Base-by-base conservation (phyloP, 2,797 vertebrate genomes). In the Siniperca obscura region DNA sequence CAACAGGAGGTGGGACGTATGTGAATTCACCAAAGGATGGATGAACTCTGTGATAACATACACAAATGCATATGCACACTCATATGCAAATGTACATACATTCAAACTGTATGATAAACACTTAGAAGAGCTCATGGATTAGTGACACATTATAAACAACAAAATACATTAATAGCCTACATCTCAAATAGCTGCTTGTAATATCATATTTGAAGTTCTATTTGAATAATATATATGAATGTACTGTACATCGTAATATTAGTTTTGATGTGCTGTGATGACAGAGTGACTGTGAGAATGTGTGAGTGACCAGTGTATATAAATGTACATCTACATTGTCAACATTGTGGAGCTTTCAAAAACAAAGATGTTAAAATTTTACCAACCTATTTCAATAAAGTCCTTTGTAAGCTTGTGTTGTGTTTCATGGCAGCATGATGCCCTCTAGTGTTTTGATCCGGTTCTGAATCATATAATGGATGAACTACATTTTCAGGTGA, bases 371-470 rank as follows among this genome's bases (percentile, higher is more conserved):
- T 71, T 70, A 5, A 67, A 50, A 62, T 61, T 36, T 53, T 22
- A 48, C 13, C n/a, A 62, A 65, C 34, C 13, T 16, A 21, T 73
- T 79, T 87, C 25, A 92, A 85, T 91, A 86, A 93, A 93, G 66
- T 64, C 30, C 46, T 69, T 48, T 76, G 22, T 44, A 74, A 75
- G 42, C 11, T n/a, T 66, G 56, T 57, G 48, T 30, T 72, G 22
- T 36, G 52, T 87, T 76, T 91, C 19, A 75, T 62, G 85, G 60
- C 48, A 79, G 38, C 21, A 76, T 66, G 64, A 25, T 22, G 81
- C 90, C 90, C 89, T 83, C 92, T 92, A 79, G 84, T 91, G 92
- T 80, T 82, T 42, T 0, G 3, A 66, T 62, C 44, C 2, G 48
- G 36, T 76, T 22, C 13, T 70, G 59, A 73, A 65, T 72, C 27